A percentile compares a stretch with the other conserved stretches of the same genome.
These are phyloP conservation scores for Meganola albula DNA, from an alignment of 2,888 invertebrate genomes.

Conservation along the genomic window DNA sequence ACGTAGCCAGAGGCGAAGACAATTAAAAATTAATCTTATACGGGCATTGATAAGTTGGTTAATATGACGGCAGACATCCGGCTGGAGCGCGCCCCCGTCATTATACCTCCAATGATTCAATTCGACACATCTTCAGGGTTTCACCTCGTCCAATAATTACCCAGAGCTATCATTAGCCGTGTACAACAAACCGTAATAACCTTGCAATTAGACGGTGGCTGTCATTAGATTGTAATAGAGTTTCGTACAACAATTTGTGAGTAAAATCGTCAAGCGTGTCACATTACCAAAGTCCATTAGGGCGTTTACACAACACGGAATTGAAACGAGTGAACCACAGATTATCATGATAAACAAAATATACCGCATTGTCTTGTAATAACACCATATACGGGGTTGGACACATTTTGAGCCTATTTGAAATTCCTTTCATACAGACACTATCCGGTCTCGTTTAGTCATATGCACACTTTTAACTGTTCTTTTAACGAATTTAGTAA, in stretches of 20 bases:
- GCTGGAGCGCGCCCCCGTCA: constrained; percentile 37
- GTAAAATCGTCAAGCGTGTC: constrained; percentile 78
- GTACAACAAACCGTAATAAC: constrained; percentile 74
- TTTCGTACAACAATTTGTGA: constrained; percentile 77
- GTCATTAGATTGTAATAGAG: constrained; percentile 77
- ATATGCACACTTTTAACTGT: no score
- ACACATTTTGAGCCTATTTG: no score
- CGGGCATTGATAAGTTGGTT: constrained; percentile 52
- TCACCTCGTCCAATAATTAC: constrained; percentile 75
- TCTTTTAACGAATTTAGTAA: no score
- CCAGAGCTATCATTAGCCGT: constrained; percentile 64
- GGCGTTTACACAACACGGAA: constrained; percentile 76
- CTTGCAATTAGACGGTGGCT: constrained; percentile 74
- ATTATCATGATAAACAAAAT: constrained; percentile 76
- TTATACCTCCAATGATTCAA: constrained; percentile 60
- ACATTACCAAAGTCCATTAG: constrained; percentile 75
- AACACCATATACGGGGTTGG: constrained; percentile 59
- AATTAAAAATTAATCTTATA: constrained; percentile 63
- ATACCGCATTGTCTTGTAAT: constrained; percentile 72
- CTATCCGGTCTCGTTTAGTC: no score
- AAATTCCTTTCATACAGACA: no score
- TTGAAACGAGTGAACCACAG: constrained; percentile 75
- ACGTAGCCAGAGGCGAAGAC: constrained; percentile 40
- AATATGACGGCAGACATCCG: constrained; percentile 41
- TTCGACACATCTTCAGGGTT: constrained; percentile 75